These are phyloP conservation scores for Andrena bucephala DNA, from an alignment of 2,888 invertebrate genomes.

Conservation along the genomic window DNA sequence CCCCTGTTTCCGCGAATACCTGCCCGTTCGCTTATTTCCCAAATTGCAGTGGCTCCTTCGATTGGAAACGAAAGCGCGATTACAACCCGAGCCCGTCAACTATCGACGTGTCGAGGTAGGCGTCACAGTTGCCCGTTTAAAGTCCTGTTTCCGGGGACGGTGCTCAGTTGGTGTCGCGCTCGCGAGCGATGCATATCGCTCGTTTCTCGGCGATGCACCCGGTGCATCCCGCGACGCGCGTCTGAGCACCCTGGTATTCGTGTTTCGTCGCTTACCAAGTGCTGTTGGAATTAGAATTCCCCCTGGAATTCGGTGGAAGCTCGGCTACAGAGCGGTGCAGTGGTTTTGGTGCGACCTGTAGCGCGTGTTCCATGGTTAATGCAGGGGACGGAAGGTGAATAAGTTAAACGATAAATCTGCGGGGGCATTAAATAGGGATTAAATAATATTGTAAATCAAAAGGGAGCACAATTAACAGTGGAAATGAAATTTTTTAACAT, in stretches of 20 bases:
- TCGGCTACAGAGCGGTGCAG: neutral
- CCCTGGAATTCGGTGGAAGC: neutral
- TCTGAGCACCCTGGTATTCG: neutral
- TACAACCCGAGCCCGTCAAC: neutral
- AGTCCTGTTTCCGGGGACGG: conserved; percentile 19
- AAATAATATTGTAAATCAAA: too few species aligned
- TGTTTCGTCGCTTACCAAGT: neutral
- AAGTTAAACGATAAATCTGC: too few species aligned
- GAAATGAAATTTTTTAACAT: neutral
- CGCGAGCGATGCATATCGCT: conserved; percentile 57
- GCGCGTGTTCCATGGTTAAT: neutral
- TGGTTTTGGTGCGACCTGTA: neutral
- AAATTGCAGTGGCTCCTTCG: neutral
- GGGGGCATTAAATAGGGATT: too few species aligned
- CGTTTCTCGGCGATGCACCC: conserved; percentile 9
- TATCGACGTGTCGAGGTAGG: neutral
- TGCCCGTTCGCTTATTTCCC: too few species aligned
- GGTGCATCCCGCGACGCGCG: neutral
- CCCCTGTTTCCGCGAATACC: too few species aligned
- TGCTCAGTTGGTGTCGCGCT: conserved; percentile 67
- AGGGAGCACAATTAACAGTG: too few species aligned
- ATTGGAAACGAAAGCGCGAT: neutral
- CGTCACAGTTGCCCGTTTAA: conserved; percentile 24
- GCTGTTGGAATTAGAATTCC: conserved; percentile 7
- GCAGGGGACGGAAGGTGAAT: too few species aligned